Conservation (phyloP, 2,888 invertebrate genomes). For the Penaeus monodon region DNA sequence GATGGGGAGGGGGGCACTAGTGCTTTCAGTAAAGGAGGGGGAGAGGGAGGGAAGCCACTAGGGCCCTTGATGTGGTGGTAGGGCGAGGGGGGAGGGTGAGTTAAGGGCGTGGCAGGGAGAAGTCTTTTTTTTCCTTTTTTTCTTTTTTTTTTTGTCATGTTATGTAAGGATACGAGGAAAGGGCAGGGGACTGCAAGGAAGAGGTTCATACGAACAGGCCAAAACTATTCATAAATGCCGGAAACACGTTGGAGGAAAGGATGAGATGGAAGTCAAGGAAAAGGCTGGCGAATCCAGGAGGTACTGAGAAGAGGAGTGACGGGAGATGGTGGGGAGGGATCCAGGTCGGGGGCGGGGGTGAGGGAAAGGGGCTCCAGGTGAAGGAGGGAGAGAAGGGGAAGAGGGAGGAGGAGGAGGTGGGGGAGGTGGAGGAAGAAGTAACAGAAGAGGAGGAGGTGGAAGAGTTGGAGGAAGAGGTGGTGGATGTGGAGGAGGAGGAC, state of each 20-base stretch:
- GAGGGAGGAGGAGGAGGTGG: not conserved
- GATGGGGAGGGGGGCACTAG: not conserved
- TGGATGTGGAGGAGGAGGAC: not conserved
- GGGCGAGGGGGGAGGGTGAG: not conserved
- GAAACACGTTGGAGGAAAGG: too few species aligned
- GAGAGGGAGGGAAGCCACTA: not conserved
- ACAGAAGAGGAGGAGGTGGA: not conserved
- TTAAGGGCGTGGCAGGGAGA: not conserved
- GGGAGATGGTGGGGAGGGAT: not conserved
- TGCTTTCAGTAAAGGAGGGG: not conserved
- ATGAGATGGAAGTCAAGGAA: not conserved
- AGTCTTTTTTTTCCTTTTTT: too few species aligned
- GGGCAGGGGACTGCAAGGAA: not conserved
- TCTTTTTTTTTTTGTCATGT: too few species aligned
- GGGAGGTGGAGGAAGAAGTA: not conserved
- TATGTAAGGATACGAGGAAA: too few species aligned
- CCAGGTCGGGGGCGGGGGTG: not conserved
- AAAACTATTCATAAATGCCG: too few species aligned
- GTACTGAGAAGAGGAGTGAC: not conserved
- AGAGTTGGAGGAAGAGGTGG: not conserved
- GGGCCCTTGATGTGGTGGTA: not conserved
- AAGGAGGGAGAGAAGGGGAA: not conserved
- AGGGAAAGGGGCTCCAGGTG: not conserved
- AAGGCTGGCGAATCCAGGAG: not conserved
- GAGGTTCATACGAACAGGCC: not conserved